Conservation (phyloP, 2,113 vertebrate genomes). For the Oryzias javanicus region DNA sequence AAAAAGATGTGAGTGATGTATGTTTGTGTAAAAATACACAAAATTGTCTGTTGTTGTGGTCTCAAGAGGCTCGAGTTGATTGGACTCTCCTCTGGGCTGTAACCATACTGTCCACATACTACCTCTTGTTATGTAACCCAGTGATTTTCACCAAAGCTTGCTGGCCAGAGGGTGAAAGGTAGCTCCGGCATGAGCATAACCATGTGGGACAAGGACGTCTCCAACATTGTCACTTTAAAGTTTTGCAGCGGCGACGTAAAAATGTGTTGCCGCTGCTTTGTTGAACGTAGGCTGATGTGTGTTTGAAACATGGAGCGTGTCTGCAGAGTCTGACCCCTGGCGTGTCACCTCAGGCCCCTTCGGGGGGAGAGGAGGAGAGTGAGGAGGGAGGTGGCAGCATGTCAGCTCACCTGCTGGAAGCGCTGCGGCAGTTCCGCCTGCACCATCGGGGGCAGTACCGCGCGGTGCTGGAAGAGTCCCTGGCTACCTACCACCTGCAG, state of each 20-base stretch:
- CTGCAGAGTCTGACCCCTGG: slow-evolving; percentile 71
- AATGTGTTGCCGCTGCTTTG: slow-evolving; percentile 32
- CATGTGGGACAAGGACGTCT: slow-evolving; percentile 37
- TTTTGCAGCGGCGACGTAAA: slow-evolving; percentile 34
- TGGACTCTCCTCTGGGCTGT: slow-evolving; percentile 44
- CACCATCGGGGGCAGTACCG: slow-evolving; percentile 97
- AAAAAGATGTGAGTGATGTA: slow-evolving; percentile 4
- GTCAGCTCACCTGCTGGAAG: slow-evolving; percentile 92
- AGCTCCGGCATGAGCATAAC: slow-evolving; percentile 30
- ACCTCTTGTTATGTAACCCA: slow-evolving; percentile 36
- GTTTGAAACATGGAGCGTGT: slow-evolving; percentile 52
- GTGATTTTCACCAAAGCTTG: slow-evolving; percentile 47
- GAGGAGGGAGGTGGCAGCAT: slow-evolving; percentile 80
- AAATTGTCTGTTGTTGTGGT: slow-evolving; percentile 15
- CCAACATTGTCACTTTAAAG: slow-evolving; percentile 12
- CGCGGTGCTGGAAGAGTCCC: slow-evolving; percentile 93
- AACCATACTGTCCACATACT: slow-evolving; percentile 13
- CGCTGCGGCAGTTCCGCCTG: slow-evolving; percentile 96
- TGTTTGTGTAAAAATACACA: slow-evolving; percentile 1
- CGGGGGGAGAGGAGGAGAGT: slow-evolving; percentile 79
- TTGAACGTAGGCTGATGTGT: slow-evolving; percentile 38
- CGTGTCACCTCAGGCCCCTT: slow-evolving; percentile 75
- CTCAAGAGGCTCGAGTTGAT: slow-evolving; percentile 26
- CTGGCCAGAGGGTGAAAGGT: slow-evolving; percentile 54
- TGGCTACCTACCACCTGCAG: slow-evolving; percentile 86